phyloP scores from a whole-genome alignment of 2,888 invertebrate species.

The Aradus depressus region DNA sequence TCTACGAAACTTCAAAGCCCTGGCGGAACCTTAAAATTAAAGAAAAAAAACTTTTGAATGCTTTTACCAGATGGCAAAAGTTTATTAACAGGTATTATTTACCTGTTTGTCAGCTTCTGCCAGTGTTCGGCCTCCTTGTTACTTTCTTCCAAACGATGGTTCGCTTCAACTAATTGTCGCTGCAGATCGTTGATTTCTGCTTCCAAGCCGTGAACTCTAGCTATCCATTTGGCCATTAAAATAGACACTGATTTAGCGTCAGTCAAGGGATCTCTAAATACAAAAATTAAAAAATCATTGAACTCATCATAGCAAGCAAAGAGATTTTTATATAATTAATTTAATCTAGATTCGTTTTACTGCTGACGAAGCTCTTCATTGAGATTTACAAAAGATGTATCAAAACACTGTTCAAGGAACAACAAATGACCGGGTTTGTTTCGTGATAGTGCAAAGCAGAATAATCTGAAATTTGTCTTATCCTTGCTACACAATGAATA shows the following conservation, averaged over 20 bases:
- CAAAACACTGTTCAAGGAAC: background rate
- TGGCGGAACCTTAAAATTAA: too few species aligned
- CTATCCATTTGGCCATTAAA: slow-evolving; percentile 40
- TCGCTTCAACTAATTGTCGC: slow-evolving; percentile 17
- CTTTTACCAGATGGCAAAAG: background rate
- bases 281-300: background rate
- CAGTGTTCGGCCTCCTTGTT: slow-evolving; percentile 49
- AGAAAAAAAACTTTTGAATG: too few species aligned
- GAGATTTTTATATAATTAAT: too few species aligned
- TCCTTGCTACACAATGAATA: too few species aligned
- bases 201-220: slow-evolving; percentile 43
- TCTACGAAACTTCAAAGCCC: too few species aligned
- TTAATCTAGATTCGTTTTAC: too few species aligned
- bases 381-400: too few species aligned
- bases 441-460: too few species aligned
- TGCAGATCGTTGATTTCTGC: slow-evolving; percentile 38
- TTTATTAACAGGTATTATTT: slow-evolving; percentile 25
- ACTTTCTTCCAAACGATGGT: slow-evolving; percentile 42
- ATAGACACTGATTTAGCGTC: slow-evolving; percentile 25
- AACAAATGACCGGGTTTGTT: background rate
- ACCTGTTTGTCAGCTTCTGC: slow-evolving; percentile 54
- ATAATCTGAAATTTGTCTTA: too few species aligned
- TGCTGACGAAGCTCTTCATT: too few species aligned
- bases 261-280: slow-evolving; percentile 17
- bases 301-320: background rate